Percentiles rank a stretch among this genome's conserved stretches.
Conservation (phyloP, 2,888 invertebrate genomes). For the Ceramica pisi region DNA sequence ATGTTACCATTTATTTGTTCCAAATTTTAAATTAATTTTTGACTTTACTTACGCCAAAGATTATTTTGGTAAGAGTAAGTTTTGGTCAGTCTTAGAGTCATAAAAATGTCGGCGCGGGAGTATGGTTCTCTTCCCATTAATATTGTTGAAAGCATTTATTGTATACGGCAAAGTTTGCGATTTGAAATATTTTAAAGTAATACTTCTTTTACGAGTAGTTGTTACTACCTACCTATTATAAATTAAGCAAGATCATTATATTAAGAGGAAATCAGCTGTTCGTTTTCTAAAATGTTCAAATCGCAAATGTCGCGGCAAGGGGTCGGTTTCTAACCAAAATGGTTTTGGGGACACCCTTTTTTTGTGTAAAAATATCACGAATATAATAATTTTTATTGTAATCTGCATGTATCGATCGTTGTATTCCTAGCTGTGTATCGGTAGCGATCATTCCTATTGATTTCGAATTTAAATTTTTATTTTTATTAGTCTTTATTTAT, state of each 20-base stretch:
- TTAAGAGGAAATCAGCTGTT: slow-evolving; percentile 12
- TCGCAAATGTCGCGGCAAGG: slow-evolving; percentile 69
- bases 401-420: slow-evolving; percentile 78
- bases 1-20: slow-evolving; percentile 4
- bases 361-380: slow-evolving; percentile 61
- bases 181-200: slow-evolving; percentile 59
- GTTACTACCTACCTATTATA: slow-evolving; percentile 11
- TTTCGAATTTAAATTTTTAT: slow-evolving; percentile 83
- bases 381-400: slow-evolving; percentile 66
- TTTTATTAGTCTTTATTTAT: slow-evolving; percentile 67
- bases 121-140: slow-evolving; percentile 73
- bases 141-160: slow-evolving; percentile 79
- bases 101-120: slow-evolving; percentile 69
- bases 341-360: slow-evolving; percentile 78
- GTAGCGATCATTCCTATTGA: slow-evolving; percentile 84
- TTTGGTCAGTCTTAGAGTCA: slow-evolving; percentile 40
- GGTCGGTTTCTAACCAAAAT: slow-evolving; percentile 79
- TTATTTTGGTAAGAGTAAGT: slow-evolving; percentile 16
- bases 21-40: slow-evolving; percentile 3
- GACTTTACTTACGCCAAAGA: slow-evolving; percentile 7
- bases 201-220: slow-evolving; percentile 8
- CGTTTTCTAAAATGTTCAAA: slow-evolving; percentile 45
- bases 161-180: slow-evolving; percentile 73
- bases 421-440: slow-evolving; percentile 76
- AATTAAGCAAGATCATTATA: slow-evolving; percentile 16